phyloP scores from a whole-genome alignment of 2,113 vertebrate genomes.

The Plecotus auritus region DNA sequence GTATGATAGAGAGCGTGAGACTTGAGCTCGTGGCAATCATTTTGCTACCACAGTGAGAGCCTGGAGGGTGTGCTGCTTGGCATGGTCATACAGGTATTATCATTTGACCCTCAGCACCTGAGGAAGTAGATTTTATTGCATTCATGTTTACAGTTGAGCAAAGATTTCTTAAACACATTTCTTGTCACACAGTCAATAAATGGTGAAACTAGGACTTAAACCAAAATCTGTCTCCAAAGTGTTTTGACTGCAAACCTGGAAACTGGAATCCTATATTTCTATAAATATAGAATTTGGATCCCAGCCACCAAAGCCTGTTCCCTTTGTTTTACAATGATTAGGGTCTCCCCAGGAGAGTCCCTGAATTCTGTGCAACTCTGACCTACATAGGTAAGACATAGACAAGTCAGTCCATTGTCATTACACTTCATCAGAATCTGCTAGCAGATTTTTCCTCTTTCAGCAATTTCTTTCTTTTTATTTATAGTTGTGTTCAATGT shows the following conservation, averaged over 20 bases:
- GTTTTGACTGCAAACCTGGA: neutral
- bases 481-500: neutral
- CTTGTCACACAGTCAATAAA: neutral
- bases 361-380: neutral
- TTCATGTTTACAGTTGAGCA: neutral
- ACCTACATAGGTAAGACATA: neutral
- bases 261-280: neutral
- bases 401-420: neutral
- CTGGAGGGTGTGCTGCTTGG: neutral
- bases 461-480: slow-evolving; percentile 1
- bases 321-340: neutral
- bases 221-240: neutral
- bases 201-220: neutral
- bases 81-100: neutral
- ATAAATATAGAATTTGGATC: neutral
- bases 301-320: neutral
- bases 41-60: neutral
- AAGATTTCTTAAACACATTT: neutral
- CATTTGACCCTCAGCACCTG: neutral
- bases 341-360: neutral
- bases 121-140: neutral
- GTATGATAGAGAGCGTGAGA: neutral
- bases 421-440: neutral
- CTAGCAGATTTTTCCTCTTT: neutral
- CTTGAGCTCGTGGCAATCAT: neutral